Evolutionary conservation across 2,888 invertebrate genomes (phyloP).

Genomic region (Drosophila anomelani): DNA sequence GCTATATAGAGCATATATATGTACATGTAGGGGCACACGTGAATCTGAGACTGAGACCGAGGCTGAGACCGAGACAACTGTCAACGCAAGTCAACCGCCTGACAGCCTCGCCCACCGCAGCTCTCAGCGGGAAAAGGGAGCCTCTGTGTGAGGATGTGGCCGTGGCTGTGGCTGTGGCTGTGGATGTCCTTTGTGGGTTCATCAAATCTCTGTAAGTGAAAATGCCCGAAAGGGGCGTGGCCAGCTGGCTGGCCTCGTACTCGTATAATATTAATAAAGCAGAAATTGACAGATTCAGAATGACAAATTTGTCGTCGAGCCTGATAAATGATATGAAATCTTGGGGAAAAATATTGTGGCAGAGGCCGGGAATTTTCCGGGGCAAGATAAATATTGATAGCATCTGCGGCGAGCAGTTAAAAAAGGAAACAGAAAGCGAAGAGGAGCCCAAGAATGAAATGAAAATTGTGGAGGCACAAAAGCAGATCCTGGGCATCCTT

Average conservation of each 20-base stretch:
- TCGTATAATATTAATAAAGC: constrained; percentile 81
- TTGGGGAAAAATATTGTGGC: constrained; percentile 73
- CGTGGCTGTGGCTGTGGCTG: constrained; percentile 14
- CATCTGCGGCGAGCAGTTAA: constrained; percentile 70
- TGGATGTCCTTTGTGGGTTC: constrained; percentile 34
- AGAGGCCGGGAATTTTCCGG: constrained; percentile 3
- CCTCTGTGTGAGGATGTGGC: too few relatives aligned
- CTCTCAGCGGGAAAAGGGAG: constrained; percentile 2
- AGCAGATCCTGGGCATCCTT: constrained; percentile 35
- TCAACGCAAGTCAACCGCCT: constrained; percentile 66
- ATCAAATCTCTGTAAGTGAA: constrained; percentile 76
- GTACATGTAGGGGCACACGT: constrained; percentile 11
- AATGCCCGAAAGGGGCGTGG: constrained; percentile 47
- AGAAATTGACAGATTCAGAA: constrained; percentile 82
- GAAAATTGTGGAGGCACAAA: constrained; percentile 26
- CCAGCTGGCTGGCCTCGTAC: constrained; percentile 47
- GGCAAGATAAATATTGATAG: constrained; percentile 77
- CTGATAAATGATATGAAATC: constrained; percentile 82
- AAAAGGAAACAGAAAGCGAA: constrained; percentile 48
- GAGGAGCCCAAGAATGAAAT: constrained; percentile 34
- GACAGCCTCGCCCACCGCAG: constrained; percentile 43
- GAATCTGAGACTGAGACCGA: not conserved
- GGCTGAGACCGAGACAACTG: constrained; percentile 46
- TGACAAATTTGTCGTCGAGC: constrained; percentile 83
- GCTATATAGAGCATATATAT: constrained; percentile 1